These are phyloP conservation scores for Carassius gibelio DNA, from an alignment of 2,113 vertebrate genomes.

Conservation along the genomic window DNA sequence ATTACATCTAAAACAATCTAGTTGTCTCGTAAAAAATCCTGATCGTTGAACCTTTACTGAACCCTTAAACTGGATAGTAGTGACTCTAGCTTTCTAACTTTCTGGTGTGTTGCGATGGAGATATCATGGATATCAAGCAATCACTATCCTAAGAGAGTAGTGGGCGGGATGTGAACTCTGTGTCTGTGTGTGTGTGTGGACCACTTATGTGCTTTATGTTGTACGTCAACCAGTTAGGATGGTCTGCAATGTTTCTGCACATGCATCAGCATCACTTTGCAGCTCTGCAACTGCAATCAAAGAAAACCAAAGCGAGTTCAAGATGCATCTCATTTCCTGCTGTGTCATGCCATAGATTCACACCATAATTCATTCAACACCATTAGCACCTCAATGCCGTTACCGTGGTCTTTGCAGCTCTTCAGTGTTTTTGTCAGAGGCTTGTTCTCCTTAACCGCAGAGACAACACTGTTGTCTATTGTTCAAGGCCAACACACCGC, in stretches of 20 bases:
- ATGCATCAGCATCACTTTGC: neutral
- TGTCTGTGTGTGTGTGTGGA: neutral
- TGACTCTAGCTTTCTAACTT: too few species aligned
- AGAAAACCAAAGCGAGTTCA: neutral
- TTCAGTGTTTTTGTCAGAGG: neutral
- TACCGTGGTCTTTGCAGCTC: neutral
- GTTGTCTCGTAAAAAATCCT: neutral
- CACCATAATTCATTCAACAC: neutral
- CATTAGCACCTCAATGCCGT: neutral
- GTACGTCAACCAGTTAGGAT: neutral
- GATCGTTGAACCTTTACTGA: neutral
- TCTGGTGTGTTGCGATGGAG: too few species aligned
- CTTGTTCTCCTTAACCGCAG: neutral
- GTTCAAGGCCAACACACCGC: neutral
- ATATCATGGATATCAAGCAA: too few species aligned
- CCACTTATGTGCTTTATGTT: neutral
- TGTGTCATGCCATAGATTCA: neutral
- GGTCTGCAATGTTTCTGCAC: neutral
- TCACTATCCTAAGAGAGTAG: too few species aligned
- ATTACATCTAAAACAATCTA: neutral
- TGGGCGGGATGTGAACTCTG: too few species aligned
- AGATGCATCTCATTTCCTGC: slow-evolving; percentile 6
- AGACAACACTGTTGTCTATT: neutral
- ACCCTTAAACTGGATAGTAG: neutral
- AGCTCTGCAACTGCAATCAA: neutral